Conservation (phyloP, 2,888 invertebrate species). For the Lydus trimaculatus region DNA sequence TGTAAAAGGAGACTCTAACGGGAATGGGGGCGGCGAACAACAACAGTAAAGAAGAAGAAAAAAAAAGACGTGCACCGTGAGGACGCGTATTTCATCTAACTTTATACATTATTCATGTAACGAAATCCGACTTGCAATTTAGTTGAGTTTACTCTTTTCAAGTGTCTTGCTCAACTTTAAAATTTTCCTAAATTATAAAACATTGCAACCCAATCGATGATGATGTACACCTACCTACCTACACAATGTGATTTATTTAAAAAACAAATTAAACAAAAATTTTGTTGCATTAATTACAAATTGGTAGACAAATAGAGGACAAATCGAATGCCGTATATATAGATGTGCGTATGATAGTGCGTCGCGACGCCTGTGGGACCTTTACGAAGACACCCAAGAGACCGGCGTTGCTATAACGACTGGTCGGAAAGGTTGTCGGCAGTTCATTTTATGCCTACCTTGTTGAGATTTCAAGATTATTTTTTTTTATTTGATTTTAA, state of each 20-base stretch:
- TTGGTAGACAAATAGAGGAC: background rate
- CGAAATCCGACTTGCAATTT: slow-evolving; percentile 21
- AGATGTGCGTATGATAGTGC: slow-evolving; percentile 27
- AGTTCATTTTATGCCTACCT: slow-evolving; percentile 28
- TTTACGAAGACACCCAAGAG: slow-evolving; percentile 31
- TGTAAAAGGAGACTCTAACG: no score
- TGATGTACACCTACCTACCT: no score
- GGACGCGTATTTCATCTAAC: slow-evolving; percentile 14
- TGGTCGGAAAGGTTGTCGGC: slow-evolving; percentile 25
- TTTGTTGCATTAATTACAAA: no score
- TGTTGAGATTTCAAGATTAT: slow-evolving; percentile 27
- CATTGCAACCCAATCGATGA: no score
- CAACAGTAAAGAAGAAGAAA: background rate
- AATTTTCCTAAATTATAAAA: background rate
- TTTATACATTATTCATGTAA: slow-evolving; percentile 22
- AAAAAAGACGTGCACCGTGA: background rate
- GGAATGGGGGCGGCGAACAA: background rate
- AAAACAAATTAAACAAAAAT: no score
- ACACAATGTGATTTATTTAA: no score
- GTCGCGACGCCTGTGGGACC: slow-evolving; percentile 28
- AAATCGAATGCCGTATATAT: no score
- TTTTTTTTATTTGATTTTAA: slow-evolving; percentile 15
- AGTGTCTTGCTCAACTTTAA: slow-evolving; percentile 19
- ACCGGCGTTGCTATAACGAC: slow-evolving; percentile 36
- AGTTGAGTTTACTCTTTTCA: slow-evolving; percentile 19